Percentiles rank a stretch among this genome's conserved stretches.
Evolutionary conservation across 2,888 invertebrate genomes (phyloP).

Genomic region (Microplitis deprimator): DNA sequence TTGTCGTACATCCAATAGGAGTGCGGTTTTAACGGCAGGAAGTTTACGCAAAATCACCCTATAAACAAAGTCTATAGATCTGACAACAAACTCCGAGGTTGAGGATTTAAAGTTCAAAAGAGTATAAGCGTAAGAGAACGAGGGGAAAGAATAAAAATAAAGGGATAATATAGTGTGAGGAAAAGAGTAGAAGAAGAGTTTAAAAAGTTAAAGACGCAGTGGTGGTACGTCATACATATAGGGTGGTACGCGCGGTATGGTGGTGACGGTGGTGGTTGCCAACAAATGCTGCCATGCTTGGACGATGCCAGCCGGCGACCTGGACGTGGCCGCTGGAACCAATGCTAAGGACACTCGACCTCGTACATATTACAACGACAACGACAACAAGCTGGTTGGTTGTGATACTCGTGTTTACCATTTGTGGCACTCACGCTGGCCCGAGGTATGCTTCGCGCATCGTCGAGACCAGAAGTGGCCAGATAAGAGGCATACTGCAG

Average conservation of each 20-base stretch:
- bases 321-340: slow-evolving; percentile 64
- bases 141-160: not conserved
- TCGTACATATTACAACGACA: slow-evolving; percentile 42
- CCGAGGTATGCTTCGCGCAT: slow-evolving; percentile 85
- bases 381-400: slow-evolving; percentile 39
- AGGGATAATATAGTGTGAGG: slow-evolving; percentile 14
- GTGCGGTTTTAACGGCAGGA: slow-evolving; percentile 32
- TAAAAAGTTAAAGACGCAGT: slow-evolving; percentile 16
- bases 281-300: slow-evolving; percentile 70
- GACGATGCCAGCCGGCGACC: slow-evolving; percentile 68
- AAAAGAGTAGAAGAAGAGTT: slow-evolving; percentile 36
- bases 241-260: slow-evolving; percentile 53
- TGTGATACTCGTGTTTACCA: slow-evolving; percentile 42
- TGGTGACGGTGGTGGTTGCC: slow-evolving; percentile 60
- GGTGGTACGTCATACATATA: not conserved
- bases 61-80: not conserved
- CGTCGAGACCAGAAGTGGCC: slow-evolving; percentile 79
- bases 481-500: slow-evolving; percentile 69
- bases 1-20: not conserved
- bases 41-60: slow-evolving; percentile 30
- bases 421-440: slow-evolving; percentile 65
- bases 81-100: not conserved
- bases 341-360: slow-evolving; percentile 52
- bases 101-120: not conserved
- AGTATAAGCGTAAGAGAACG: not conserved